Evolutionary conservation across 2,888 invertebrate species (phyloP).

Genomic region (Sesia apiformis): DNA sequence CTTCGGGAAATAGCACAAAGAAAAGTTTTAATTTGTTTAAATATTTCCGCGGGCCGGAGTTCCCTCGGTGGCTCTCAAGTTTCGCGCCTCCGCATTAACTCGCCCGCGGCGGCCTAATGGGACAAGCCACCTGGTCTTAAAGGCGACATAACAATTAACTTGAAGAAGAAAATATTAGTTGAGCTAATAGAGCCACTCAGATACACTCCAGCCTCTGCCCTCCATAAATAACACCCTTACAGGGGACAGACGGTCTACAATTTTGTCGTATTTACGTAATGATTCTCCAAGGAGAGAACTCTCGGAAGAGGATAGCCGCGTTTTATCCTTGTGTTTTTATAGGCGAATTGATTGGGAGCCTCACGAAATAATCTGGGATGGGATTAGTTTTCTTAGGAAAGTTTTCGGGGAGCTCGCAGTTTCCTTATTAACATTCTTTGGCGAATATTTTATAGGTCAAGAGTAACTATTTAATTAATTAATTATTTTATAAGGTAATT

Average conservation of each 20-base stretch:
- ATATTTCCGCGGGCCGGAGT: constrained; percentile 54
- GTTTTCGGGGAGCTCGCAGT: constrained; percentile 30
- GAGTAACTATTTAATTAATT: constrained; percentile 10
- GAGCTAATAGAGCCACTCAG: constrained; percentile 65
- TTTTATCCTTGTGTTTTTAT: constrained; percentile 44
- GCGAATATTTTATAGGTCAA: constrained; percentile 35
- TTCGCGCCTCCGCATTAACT: constrained; percentile 53
- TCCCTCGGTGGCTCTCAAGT: constrained; percentile 49
- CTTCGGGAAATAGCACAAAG: constrained; percentile 48
- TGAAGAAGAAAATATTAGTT: constrained; percentile 69
- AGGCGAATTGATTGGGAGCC: constrained; percentile 61
- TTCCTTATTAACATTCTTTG: constrained; percentile 47
- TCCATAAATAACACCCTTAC: constrained; percentile 66
- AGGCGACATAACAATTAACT: constrained; percentile 71
- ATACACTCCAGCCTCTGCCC: constrained; percentile 58
- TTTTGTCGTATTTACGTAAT: constrained; percentile 66
- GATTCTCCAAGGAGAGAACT: constrained; percentile 49
- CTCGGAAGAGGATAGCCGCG: constrained; percentile 29
- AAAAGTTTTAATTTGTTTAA: constrained; percentile 72
- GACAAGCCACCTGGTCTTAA: constrained; percentile 68
- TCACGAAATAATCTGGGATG: constrained; percentile 52
- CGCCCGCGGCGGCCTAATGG: constrained; percentile 58
- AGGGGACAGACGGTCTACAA: constrained; percentile 45
- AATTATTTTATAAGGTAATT: too few relatives aligned
- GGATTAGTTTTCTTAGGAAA: constrained; percentile 56